A percentile compares a stretch with the other conserved stretches of the same genome.
These are phyloP conservation scores for Psittacara wagleri DNA, from an alignment of 2,113 vertebrate species.

Conservation along the genomic window DNA sequence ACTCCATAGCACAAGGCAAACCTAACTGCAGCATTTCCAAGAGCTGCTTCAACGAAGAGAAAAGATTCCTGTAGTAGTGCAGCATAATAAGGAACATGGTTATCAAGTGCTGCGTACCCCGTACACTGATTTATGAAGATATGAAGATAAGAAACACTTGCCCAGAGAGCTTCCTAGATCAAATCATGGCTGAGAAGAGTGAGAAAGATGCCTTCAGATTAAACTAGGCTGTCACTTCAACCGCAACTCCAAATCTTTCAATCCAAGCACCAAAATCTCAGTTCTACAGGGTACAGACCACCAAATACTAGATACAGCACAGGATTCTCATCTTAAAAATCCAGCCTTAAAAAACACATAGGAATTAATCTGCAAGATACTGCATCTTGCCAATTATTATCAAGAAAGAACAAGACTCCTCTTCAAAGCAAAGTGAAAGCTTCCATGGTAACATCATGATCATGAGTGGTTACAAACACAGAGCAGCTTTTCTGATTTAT, in stretches of 20 bases:
- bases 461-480: background rate
- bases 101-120: background rate
- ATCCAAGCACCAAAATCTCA: background rate
- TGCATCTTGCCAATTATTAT: background rate
- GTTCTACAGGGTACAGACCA: background rate
- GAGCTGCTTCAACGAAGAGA: background rate
- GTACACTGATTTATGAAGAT: background rate
- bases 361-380: background rate
- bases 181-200: background rate
- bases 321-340: background rate
- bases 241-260: background rate
- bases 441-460: conserved; percentile 36
- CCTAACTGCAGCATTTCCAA: background rate
- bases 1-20: background rate
- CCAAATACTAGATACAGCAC: background rate
- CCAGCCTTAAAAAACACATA: background rate
- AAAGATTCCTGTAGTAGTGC: background rate
- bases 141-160: background rate
- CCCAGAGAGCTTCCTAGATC: background rate
- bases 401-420: conserved; percentile 6
- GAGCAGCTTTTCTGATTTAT: background rate
- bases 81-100: background rate
- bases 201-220: background rate
- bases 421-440: background rate
- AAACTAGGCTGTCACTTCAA: background rate